Conservation (phyloP, 2,888 invertebrate genomes). For the Drosophila prolongata region DNA sequence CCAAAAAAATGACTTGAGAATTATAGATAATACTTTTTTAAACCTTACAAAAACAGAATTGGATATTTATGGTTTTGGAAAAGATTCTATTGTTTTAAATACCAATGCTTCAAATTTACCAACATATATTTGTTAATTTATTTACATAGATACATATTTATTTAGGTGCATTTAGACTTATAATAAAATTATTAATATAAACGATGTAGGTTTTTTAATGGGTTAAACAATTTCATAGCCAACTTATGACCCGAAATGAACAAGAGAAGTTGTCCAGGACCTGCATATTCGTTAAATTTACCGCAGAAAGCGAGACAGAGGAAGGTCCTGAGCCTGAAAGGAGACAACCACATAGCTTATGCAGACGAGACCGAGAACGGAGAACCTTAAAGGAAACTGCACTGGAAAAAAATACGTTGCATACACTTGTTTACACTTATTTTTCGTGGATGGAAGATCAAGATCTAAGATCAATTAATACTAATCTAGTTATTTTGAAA, state of each 20-base stretch:
- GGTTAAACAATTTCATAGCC: constrained; percentile 53
- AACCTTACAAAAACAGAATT: too few species aligned
- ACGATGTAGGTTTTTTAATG: background rate
- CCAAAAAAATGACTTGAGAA: background rate
- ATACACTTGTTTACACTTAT: too few species aligned
- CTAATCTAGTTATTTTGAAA: too few species aligned
- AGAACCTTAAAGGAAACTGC: background rate
- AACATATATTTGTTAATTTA: too few species aligned
- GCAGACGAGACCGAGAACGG: constrained; percentile 46
- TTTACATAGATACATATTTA: too few species aligned
- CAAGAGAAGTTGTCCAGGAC: constrained; percentile 22
- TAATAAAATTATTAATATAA: background rate
- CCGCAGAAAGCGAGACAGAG: constrained; percentile 37
- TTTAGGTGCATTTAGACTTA: too few species aligned
- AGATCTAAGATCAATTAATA: too few species aligned
- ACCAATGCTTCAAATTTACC: too few species aligned
- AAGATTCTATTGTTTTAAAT: too few species aligned
- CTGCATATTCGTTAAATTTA: constrained; percentile 48
- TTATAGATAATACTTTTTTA: background rate
- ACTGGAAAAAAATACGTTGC: background rate
- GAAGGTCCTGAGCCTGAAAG: constrained; percentile 43
- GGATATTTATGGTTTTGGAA: too few species aligned
- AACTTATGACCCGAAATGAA: constrained; percentile 49
- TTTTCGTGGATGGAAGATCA: too few species aligned
- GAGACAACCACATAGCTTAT: constrained; percentile 55